Evolutionary conservation across 2,797 vertebrate species (phyloP), one percentile per base, ranked within the genome.

Genomic region (Danio kyathit): DNA sequence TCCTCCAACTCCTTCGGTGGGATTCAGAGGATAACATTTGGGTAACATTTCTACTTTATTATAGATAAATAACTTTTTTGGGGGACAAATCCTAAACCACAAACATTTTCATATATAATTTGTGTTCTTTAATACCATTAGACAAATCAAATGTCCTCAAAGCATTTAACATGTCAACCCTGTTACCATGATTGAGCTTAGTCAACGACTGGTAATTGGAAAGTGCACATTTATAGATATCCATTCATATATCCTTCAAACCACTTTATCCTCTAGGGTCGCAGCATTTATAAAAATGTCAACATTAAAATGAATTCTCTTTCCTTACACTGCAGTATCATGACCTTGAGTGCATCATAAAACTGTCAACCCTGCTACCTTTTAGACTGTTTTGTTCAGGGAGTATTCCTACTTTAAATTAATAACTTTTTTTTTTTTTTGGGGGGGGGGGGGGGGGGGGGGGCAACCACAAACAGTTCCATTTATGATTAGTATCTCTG

Each of bases 321-420:
- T 64, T 64, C 12, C 13, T 10, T 57, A 43, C 17, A 10, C 8
- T 57, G 19, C 40, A 6, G 70, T 56, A 14, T 71, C 51, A 56
- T 48, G 19, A 74, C 43, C 43, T 48, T 60, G 8, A 74, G 54
- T 17, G 44, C 13, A 48, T 41, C 43, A 74, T 74, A 16, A 74
- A 74, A 21, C 71, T 48, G 43, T 74, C 71, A 60, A 29, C 41
- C 41, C 56, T 7, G 43, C 41, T 60, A 74, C 19, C 19, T n/a
- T 60, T n/a, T 65, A 60, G 54, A 40, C 71, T 59, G 51, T 12
- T 59, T 74, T 60, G 56, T 74, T 74, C 16, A 74, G 54, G 71
- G 43, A 74, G 71, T 74, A 7, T 29, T 60, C 19, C 54, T 46
- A 14, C 8, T 60, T 74, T 13, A 74, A 54, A 59, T 46, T n/a